phyloP scores from a whole-genome alignment of 2,888 invertebrate species.

The Neoascia interrupta region DNA sequence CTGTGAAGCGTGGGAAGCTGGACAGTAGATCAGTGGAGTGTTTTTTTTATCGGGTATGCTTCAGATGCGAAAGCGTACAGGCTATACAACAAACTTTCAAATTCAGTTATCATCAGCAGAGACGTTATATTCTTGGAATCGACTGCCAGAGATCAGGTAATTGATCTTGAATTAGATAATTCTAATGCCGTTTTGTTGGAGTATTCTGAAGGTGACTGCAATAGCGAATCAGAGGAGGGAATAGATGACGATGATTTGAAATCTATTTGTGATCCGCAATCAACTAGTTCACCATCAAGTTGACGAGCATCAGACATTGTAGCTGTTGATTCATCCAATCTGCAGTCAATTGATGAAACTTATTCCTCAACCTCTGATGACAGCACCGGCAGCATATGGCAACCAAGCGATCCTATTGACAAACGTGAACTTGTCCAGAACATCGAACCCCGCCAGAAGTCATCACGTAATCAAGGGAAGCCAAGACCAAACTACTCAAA shows the following conservation, averaged over 20 bases:
- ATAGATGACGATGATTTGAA: too few relatives aligned
- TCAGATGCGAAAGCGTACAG: conserved; percentile 42
- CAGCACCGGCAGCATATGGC: conserved; percentile 8
- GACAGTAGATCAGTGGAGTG: conserved; percentile 32
- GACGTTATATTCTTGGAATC: conserved; percentile 13
- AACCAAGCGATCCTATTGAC: conserved; percentile 9
- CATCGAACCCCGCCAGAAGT: conserved; percentile 18
- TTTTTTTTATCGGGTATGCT: conserved; percentile 33
- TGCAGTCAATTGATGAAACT: neutral
- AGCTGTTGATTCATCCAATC: too few relatives aligned
- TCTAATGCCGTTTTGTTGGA: conserved; percentile 14
- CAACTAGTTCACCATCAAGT: conserved; percentile 2
- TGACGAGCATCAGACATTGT: too few relatives aligned
- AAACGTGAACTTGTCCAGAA: neutral
- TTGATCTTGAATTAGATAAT: conserved; percentile 8
- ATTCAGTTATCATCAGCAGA: conserved; percentile 2
- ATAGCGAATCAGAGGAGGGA: neutral
- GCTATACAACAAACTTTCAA: conserved; percentile 19
- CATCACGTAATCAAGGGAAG: conserved; percentile 31
- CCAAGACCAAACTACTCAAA: conserved; percentile 32
- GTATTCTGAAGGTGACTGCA: neutral
- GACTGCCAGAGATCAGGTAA: conserved; percentile 5
- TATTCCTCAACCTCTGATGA: conserved; percentile 7
- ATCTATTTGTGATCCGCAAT: neutral
- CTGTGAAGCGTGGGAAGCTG: conserved; percentile 25